Conservation (phyloP, 2,113 vertebrate species). For the Callospermophilus lateralis region DNA sequence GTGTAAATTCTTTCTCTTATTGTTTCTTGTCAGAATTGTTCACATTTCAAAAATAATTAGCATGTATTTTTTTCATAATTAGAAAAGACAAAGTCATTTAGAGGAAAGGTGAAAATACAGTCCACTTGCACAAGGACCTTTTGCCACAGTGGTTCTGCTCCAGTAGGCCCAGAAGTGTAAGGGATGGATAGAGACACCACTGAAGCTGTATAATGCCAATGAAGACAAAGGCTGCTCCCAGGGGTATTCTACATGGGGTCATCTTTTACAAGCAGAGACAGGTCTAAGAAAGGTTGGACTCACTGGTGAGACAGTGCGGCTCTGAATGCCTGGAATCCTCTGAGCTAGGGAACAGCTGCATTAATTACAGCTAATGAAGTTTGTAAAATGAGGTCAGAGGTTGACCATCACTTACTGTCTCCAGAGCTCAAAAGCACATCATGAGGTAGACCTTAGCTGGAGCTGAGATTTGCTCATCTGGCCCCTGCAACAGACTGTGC, state of each 20-base stretch:
- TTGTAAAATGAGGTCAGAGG: not conserved
- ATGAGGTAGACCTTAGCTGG: not conserved
- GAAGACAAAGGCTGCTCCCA: not conserved
- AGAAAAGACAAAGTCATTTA: not conserved
- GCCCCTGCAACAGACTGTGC: not conserved
- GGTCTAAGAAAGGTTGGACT: not conserved
- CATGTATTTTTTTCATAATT: not conserved
- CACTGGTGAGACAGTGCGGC: not conserved
- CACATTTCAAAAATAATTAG: slow-evolving; percentile 10
- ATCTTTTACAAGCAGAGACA: not conserved
- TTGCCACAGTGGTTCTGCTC: not conserved
- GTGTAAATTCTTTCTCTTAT: not conserved
- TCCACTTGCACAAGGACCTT: not conserved
- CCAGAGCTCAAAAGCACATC: not conserved
- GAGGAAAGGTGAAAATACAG: not conserved
- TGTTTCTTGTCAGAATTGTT: not conserved
- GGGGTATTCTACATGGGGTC: not conserved
- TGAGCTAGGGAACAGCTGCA: not conserved
- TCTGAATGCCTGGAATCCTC: not conserved
- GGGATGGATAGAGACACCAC: not conserved
- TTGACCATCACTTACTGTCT: not conserved
- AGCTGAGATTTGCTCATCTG: not conserved
- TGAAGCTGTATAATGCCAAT: not conserved
- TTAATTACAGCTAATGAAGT: not conserved
- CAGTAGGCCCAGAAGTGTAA: not conserved